Percentiles rank a stretch among this genome's conserved stretches.
These are phyloP conservation scores for Psilanteris sp. DNA, from an alignment of 1,140 invertebrate species.

Conservation along the genomic window DNA sequence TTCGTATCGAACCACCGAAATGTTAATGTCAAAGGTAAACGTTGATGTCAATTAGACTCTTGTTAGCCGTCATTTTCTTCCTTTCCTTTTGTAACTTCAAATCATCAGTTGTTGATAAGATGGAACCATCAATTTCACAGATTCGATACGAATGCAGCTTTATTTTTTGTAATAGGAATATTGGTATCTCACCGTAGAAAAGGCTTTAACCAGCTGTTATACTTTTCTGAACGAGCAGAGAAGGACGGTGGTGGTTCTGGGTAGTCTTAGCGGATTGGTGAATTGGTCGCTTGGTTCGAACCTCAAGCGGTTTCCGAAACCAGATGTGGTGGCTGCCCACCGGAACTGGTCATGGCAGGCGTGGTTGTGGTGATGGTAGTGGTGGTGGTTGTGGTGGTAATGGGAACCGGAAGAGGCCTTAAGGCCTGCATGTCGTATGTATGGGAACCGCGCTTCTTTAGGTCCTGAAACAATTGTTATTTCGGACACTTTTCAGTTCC, in stretches of 20 bases:
- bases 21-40: not conserved
- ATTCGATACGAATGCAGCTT: conserved; percentile 55
- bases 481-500: conserved; percentile 75
- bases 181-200: conserved; percentile 75
- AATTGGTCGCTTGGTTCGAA: conserved; percentile 67
- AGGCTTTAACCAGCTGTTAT: conserved; percentile 69
- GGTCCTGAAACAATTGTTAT: conserved; percentile 79
- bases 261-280: conserved; percentile 67
- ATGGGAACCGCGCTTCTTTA: conserved; percentile 80
- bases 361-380: conserved; percentile 69
- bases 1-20: conserved; percentile 41
- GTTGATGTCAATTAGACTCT: no score
- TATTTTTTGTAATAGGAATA: conserved; percentile 38
- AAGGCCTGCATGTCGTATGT: conserved; percentile 80
- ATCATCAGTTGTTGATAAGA: not conserved
- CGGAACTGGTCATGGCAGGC: conserved; percentile 78
- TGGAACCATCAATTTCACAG: not conserved
- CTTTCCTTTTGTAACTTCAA: conserved; percentile 30
- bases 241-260: conserved; percentile 68
- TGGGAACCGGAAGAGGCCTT: conserved; percentile 78
- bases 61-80: no score
- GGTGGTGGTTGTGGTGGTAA: conserved; percentile 68
- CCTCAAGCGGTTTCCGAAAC: conserved; percentile 78
- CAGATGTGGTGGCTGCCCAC: conserved; percentile 75
- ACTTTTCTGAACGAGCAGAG: conserved; percentile 72